Base-by-base conservation (phyloP, 1,140 invertebrate species). In the Aphelinus atriplicis region DNA sequence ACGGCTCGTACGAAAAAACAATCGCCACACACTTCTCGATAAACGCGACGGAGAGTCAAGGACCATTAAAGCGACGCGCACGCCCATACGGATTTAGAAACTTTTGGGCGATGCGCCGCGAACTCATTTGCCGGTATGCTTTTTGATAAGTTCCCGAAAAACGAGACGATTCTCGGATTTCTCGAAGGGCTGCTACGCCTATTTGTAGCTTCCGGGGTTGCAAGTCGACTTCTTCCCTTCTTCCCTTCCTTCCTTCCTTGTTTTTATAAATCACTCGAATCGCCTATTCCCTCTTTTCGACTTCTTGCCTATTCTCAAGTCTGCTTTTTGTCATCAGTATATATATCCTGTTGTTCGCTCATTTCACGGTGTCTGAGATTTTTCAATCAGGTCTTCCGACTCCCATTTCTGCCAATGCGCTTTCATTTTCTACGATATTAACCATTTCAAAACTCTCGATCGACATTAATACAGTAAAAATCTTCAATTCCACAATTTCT, bases 121-220 rank as follows among this genome's bases (percentile, higher is more conserved):
- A 50, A 60, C 1, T 61, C 68, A 53, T 70, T 70, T 70, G 58
- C 69, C 60, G n/a, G 64, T 46, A 10, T 55, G 46, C 65, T 61
- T 71, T 66, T 60, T 66, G 10, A 65, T 58, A 60, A 63, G 50
- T 53, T 62, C 73, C 68, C 68, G 73, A 74, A 74, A 73, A 65
- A 47, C 6, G 63, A 66, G 55, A 60, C 51, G 64, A 63, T 69
- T 75, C 73, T 70, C 61, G 62, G 67, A 75, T 75, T 75, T 71
- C 73, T 61, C 56, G 0, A 3, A 53, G 4, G 51, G 51, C 51
- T 53, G 48, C 3, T 55, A 60, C 57, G 62, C 57, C 57, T 64
- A 75, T 75, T 70, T 68, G 73, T 58, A 75, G 73, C 73, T 75
- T 75, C 73, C 73, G 73, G 73, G 61, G 45, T 69, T 60, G 46